Percentiles rank a stretch among this genome's conserved stretches.
Evolutionary conservation across 2,113 vertebrate species (phyloP).

Genomic region (Brachyistius frenatus): DNA sequence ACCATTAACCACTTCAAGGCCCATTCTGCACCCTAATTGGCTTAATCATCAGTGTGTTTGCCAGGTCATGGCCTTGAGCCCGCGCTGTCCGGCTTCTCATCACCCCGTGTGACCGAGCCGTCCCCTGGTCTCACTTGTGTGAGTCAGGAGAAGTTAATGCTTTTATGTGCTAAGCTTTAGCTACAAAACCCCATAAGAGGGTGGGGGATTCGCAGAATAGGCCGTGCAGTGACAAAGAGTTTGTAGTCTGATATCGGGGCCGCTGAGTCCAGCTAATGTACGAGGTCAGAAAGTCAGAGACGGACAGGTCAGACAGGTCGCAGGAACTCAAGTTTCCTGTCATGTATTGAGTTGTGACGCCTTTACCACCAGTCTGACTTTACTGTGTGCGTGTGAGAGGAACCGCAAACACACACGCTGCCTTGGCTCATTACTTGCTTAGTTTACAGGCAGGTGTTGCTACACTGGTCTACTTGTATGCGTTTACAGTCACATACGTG

Average conservation of each 20-base stretch:
- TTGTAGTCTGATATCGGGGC: neutral
- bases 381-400: neutral
- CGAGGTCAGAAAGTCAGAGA: conserved; percentile 18
- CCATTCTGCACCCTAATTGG: conserved; percentile 64
- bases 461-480: conserved; percentile 8
- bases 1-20: conserved; percentile 78
- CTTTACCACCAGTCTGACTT: conserved; percentile 1
- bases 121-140: conserved; percentile 36
- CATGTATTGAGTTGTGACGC: conserved; percentile 11
- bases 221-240: conserved; percentile 5
- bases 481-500: conserved; percentile 1
- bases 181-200: conserved; percentile 39
- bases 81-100: conserved; percentile 29
- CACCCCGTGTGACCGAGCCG: conserved; percentile 48
- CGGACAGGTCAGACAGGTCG: neutral
- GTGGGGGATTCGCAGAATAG: conserved; percentile 32
- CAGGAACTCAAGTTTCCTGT: conserved; percentile 24
- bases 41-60: conserved; percentile 71
- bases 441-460: conserved; percentile 22
- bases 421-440: conserved; percentile 21
- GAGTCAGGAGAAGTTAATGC: conserved; percentile 61
- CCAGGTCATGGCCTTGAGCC: conserved; percentile 48
- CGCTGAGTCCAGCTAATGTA: conserved; percentile 5
- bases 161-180: conserved; percentile 48
- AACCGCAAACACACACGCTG: neutral